A percentile compares a stretch with the other conserved stretches of the same genome.
Evolutionary conservation across 2,797 vertebrate species (phyloP).

Genomic region (Paguma larvata): DNA sequence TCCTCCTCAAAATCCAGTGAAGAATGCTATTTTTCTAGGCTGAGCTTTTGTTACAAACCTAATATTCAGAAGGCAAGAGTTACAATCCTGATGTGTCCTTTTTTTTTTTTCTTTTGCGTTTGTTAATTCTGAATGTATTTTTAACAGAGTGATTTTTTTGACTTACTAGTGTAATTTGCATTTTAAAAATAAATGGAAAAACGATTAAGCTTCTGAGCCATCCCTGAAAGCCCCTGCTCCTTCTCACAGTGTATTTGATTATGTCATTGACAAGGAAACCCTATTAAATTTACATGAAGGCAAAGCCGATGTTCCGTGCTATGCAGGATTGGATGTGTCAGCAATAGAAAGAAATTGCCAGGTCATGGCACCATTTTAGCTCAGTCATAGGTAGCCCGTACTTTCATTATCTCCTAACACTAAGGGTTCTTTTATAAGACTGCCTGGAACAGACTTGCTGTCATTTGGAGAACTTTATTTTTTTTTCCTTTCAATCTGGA

Average conservation of each 20-base stretch:
- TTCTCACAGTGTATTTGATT: conserved; percentile 72
- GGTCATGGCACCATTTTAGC: conserved; percentile 85
- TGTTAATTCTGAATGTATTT: conserved; percentile 93
- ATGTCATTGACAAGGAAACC: conserved; percentile 74
- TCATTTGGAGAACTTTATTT: conserved; percentile 71
- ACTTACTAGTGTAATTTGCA: conserved; percentile 93
- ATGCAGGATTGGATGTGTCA: conserved; percentile 75
- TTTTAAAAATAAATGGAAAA: conserved; percentile 91
- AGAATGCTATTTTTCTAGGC: conserved; percentile 93
- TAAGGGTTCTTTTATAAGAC: conserved; percentile 80
- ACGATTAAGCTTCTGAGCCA: conserved; percentile 87
- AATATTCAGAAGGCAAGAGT: conserved; percentile 90
- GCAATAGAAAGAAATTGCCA: conserved; percentile 82
- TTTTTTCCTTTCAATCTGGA: not conserved
- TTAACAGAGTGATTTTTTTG: conserved; percentile 92
- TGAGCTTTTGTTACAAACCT: conserved; percentile 91
- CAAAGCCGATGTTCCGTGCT: conserved; percentile 25
- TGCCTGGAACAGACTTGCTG: conserved; percentile 70
- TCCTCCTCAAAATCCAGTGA: conserved; percentile 91
- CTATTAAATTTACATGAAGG: conserved; percentile 81
- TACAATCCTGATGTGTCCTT: conserved; percentile 89
- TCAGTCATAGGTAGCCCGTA: conserved; percentile 78
- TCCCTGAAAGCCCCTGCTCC: conserved; percentile 80
- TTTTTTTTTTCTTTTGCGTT: conserved; percentile 85
- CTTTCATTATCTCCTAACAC: conserved; percentile 85